Base-by-base conservation (phyloP, 2,113 vertebrate species). In the Proterorhinus semilunaris region DNA sequence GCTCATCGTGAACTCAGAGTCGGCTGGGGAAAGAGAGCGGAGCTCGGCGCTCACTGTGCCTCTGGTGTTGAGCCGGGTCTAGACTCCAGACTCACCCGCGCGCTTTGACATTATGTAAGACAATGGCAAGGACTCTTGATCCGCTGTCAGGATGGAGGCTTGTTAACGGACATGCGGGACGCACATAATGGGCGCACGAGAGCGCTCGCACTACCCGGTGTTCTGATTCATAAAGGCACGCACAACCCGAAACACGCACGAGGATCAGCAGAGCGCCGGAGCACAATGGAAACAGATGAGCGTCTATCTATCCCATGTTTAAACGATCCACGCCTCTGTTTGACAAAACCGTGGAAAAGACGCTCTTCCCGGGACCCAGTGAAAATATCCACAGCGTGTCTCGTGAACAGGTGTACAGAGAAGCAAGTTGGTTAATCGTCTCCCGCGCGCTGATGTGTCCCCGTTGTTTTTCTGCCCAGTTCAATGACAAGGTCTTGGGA, bases 121-220 rank as follows among this genome's bases (percentile, higher is more conserved):
- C 50, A 71, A 77, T 75, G 85, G 84, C 86, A 90, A 91, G 89
- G 89, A 89, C 89, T 79, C 71, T 74, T 81, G 80, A 78, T 81
- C 63, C 79, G 69, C 78, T 69, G 69, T 82, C 80, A 69, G 70
- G 62, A 80, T 64, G 71, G 69, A 74, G 58, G 64, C 53, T 74
- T 65, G 79, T 79, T 74, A 78, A 71, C 66, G 68, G 66, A 72
- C 78, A 79, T n/a, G 54, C 62, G 58, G 66, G 70, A 84, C 79
- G 77, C 72, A 68, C 64, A 72, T 74, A 62, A 80, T 49, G 57
- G 78, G 74, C 76, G 65, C 78, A 78, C 72, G 61, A 57, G 57
- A 55, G 72, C 81, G 64, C 76, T 74, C 75, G 46, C 67, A 82
- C 72, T 80, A 71, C 69, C 71, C 71, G 68, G 78, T 83, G 86